Conservation (phyloP, 2,797 vertebrate species). For the Synaphobranchus kaupii region DNA sequence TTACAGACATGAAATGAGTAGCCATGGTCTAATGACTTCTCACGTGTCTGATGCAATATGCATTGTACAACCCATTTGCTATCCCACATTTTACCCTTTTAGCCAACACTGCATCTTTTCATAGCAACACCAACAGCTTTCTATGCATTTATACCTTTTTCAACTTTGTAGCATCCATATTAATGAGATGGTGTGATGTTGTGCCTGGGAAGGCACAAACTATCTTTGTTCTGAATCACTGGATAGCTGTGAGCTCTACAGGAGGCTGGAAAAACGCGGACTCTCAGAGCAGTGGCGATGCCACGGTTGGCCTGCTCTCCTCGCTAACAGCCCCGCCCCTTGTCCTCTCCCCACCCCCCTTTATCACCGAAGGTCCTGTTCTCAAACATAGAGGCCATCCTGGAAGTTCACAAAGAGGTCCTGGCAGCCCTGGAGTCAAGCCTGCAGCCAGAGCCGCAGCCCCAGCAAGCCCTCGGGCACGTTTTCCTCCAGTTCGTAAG, state of each 20-base stretch:
- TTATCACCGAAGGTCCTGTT: constrained; percentile 83
- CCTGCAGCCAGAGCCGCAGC: constrained; percentile 91
- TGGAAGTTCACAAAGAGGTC: constrained; percentile 90
- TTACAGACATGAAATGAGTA: not conserved
- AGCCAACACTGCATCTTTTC: constrained; percentile 15
- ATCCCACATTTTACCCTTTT: not conserved
- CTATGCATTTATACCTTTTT: constrained; percentile 15
- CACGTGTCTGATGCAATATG: not conserved
- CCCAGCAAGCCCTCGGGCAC: constrained; percentile 89
- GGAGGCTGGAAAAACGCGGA: not conserved
- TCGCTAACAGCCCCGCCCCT: constrained; percentile 28
- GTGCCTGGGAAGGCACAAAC: constrained; percentile 23
- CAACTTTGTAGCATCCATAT: constrained; percentile 30
- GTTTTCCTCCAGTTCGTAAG: constrained; percentile 97
- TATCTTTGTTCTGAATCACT: constrained; percentile 27
- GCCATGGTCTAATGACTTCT: not conserved
- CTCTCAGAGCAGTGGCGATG: not conserved
- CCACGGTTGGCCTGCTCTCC: not conserved
- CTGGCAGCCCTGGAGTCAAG: constrained; percentile 83
- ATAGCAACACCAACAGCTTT: not conserved
- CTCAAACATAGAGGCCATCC: constrained; percentile 97
- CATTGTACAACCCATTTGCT: not conserved
- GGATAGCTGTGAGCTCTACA: constrained; percentile 14
- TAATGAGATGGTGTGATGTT: constrained; percentile 27
- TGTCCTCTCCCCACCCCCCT: constrained; percentile 42